Evolutionary conservation across 2,888 invertebrate genomes (phyloP), one percentile per base, ranked within the genome.

Genomic region (Dione juno): DNA sequence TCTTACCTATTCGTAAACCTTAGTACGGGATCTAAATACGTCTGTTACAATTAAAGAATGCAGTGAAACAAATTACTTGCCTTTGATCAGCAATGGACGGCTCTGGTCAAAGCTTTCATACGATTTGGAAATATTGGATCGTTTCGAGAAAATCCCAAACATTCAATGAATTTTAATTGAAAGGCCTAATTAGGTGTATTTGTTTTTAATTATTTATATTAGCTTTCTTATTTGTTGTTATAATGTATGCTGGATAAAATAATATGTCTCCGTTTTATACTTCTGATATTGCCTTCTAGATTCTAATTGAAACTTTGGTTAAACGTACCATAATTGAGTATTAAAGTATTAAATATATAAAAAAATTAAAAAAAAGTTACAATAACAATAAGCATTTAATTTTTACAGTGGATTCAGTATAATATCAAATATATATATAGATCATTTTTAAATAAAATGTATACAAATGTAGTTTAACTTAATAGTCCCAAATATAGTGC

Each of bases 11-110:
- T 41, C 7, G 8, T 9, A 9, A 61, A 7, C 16, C 13, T 8
- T 35, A 13, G 63, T 63, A 63, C 1, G 63, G 37, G 45, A 10
- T 50, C 50, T 10, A 37, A 50, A 77, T 77, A 77, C 75, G 71
- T 66, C 71, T 75, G 76, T 77, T 77, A 77, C 76, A 78, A 81
- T 80, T 79, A 78, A 77, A 77, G 80, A 79, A 80, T 79, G 79
- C 77, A 75, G 77, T 77, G 75, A 73, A 76, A 78, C 76, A 77
- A 78, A 77, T 77, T 74, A 74, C 69, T 72, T 61, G 70, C 69
- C 78, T 77, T 76, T 77, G 78, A 77, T 76, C 77, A 71, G 69
- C 72, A 61, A 43, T 67, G 72, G 72, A 66, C 71, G 71, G 65
- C 43, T 52, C 40, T 41, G 67, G 68, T 68, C 73, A 68, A 63